These are phyloP conservation scores for Corythornis madagascariensis DNA, from an alignment of 2,113 vertebrate genomes.

Conservation along the genomic window DNA sequence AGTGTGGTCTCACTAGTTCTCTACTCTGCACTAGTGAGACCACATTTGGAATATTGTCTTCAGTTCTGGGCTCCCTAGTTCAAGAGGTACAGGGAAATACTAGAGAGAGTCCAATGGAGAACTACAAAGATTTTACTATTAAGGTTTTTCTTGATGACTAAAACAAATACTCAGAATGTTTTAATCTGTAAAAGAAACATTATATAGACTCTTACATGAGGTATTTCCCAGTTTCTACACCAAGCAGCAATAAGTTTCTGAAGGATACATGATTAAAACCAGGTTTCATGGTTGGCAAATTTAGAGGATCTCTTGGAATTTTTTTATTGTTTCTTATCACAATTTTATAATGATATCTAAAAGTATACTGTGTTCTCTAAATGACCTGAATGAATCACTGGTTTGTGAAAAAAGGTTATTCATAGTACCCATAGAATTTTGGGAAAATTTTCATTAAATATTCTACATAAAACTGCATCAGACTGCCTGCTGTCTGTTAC, in stretches of 20 bases:
- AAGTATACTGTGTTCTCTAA: not conserved
- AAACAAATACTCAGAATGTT: not conserved
- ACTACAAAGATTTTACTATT: not conserved
- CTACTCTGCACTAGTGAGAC: too few relatives aligned
- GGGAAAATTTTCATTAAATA: not conserved
- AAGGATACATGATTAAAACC: not conserved
- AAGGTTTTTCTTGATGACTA: not conserved
- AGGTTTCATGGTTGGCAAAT: not conserved
- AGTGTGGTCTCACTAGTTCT: too few relatives aligned
- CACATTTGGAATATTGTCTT: too few relatives aligned
- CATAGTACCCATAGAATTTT: not conserved
- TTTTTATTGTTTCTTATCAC: not conserved
- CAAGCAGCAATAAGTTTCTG: not conserved
- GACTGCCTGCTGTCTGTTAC: not conserved
- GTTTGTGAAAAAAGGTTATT: not conserved
- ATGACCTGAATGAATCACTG: not conserved
- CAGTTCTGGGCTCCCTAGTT: too few relatives aligned
- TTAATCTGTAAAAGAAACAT: not conserved
- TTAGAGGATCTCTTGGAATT: not conserved
- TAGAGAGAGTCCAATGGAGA: too few relatives aligned
- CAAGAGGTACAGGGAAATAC: too few relatives aligned
- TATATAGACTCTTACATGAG: not conserved
- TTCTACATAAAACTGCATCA: not conserved
- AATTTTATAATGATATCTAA: not conserved
- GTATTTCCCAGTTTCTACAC: not conserved